Base-by-base conservation (phyloP, 2,888 invertebrate genomes). In the Halictus quadricinctus region DNA sequence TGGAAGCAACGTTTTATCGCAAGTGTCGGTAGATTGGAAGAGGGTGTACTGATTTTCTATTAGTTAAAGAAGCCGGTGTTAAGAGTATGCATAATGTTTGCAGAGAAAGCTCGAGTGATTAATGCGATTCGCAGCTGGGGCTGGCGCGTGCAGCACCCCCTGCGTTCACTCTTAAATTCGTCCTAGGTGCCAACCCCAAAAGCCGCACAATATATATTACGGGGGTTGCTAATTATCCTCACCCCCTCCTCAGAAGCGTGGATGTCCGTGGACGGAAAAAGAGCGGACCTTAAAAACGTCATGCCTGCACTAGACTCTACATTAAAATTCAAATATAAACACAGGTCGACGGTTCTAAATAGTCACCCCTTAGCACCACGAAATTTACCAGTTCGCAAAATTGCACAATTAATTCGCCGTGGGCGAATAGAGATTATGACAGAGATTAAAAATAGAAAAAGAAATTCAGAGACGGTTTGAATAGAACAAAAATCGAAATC, bases 111-210 rank as follows among this genome's bases (percentile, higher is more conserved):
- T 84, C 72, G 84, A 89, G 91, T 94, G 94, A 94, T 94, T 94
- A 94, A 94, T 94, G 94, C 85, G 92, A 92, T 93, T 93, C 93
- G 88, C 94, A 94, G 93, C 94, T 94, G 94, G 93, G 91, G 90
- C 79, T 93, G 93, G 91, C 93, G 92, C 91, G 89, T 91, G 90
- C 90, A 85, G 83, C 88, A 86, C 88, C 90, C 90, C 89, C 85
- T 85, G 77, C 72, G 76, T 78, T 87, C 85, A 75, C 88, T 87
- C 87, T 90, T 87, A 91, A 90, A 90, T 89, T 90, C 88, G 85
- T 87, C 83, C 82, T 88, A 92, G 90, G 88, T 92, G 92, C 91
- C 92, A 92, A 86, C 90, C 90, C 91, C 92, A 91, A 92, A 91
- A 91, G 89, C 92, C 86, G 83, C 87, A 83, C 87, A 69, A 88